phyloP scores from a whole-genome alignment of 1,140 invertebrate species.

The Cataglyphis hispanica region DNA sequence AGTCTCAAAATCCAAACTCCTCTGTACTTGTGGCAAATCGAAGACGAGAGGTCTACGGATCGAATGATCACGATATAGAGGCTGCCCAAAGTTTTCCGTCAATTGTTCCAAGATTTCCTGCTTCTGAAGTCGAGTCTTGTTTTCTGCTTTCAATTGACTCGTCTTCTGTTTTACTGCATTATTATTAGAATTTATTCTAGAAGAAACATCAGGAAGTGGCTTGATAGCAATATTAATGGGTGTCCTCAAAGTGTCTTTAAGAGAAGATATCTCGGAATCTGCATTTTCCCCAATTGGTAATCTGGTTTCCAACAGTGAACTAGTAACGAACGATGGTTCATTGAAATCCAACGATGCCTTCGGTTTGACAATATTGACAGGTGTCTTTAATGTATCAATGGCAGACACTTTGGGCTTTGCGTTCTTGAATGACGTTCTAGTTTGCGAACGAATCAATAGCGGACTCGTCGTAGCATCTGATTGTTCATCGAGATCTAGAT shows the following conservation, averaged over 20 bases:
- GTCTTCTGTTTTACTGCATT: background rate
- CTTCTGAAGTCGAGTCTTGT: constrained; percentile 34
- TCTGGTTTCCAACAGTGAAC: background rate
- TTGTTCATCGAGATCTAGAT: background rate
- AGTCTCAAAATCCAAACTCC: constrained; percentile 61
- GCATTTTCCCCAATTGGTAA: background rate
- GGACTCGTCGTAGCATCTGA: background rate
- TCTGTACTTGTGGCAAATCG: constrained; percentile 58
- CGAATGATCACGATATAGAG: constrained; percentile 46
- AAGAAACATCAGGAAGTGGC: background rate
- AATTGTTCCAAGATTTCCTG: constrained; percentile 64
- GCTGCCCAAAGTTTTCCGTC: constrained; percentile 66
- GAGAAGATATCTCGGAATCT: background rate
- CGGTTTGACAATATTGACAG: background rate
- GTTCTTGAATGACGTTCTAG: background rate
- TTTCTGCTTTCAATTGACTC: background rate
- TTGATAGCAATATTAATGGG: background rate
- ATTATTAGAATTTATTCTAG: background rate
- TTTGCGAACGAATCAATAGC: background rate
- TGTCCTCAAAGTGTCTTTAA: background rate
- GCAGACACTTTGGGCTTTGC: background rate
- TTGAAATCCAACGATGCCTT: background rate
- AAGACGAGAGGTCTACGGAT: constrained; percentile 2
- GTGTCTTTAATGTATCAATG: background rate
- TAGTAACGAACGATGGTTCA: background rate